These are phyloP conservation scores for Mus pahari DNA, from an alignment of 2,113 vertebrate species.

Conservation along the genomic window DNA sequence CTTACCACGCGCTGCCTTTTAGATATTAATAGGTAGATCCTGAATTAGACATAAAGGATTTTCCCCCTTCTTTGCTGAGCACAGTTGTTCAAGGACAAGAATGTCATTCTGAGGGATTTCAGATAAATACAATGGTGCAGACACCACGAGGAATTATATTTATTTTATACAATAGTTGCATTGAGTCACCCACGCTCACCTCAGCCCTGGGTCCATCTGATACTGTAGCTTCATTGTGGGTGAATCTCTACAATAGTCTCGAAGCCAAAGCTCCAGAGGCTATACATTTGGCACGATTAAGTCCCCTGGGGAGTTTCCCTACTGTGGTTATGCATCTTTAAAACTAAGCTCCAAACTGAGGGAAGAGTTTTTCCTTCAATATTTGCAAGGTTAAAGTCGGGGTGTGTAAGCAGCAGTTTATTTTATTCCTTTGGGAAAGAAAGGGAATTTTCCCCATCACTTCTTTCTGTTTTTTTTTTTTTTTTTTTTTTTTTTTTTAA, in stretches of 20 bases:
- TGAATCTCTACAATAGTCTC: neutral
- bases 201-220: neutral
- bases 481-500: neutral
- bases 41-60: slow-evolving; percentile 44
- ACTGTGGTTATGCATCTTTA: neutral
- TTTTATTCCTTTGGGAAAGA: slow-evolving; percentile 15
- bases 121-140: neutral
- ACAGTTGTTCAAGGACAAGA: slow-evolving; percentile 53
- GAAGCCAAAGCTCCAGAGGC: neutral
- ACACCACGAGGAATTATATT: neutral
- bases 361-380: slow-evolving; percentile 36
- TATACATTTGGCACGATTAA: neutral
- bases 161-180: neutral
- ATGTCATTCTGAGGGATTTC: slow-evolving; percentile 17
- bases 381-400: neutral
- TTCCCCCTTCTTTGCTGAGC: neutral
- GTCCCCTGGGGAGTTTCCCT: neutral
- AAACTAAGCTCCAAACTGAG: neutral
- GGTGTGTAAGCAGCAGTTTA: neutral
- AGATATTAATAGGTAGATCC: slow-evolving; percentile 53
- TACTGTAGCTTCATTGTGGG: neutral
- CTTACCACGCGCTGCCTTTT: slow-evolving; percentile 36
- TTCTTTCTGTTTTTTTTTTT: neutral
- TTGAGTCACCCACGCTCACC: neutral
- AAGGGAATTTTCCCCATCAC: slow-evolving; percentile 19